Percentiles rank a stretch among this genome's conserved stretches.
phyloP scores from a whole-genome alignment of 92 coral and sea anemone genomes.

The Epizoanthus illoricatus region DNA sequence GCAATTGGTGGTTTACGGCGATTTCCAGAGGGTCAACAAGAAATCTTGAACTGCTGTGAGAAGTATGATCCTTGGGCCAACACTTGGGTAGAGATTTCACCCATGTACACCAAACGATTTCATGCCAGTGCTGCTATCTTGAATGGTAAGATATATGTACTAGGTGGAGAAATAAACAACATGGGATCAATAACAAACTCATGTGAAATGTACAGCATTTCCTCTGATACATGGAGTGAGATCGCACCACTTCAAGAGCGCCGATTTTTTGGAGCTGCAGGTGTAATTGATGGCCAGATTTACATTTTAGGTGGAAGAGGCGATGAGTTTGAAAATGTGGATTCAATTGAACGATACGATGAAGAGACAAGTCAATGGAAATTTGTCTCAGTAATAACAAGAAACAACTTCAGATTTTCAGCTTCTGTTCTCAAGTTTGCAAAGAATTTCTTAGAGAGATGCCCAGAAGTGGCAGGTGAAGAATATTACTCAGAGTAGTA shows the following conservation, averaged over 20 bases:
- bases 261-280: no score
- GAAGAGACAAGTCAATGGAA: no score
- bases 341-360: no score
- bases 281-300: no score
- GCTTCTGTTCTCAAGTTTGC: no score
- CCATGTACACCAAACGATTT: not conserved
- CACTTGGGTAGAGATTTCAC: not conserved
- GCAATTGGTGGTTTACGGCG: not conserved
- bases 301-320: no score
- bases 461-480: no score
- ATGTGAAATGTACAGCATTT: not conserved
- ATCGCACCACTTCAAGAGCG: conserved; percentile 1
- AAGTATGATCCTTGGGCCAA: not conserved
- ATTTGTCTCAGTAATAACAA: no score
- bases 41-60: not conserved
- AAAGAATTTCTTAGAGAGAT: no score
- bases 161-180: not conserved
- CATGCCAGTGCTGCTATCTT: not conserved
- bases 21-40: not conserved
- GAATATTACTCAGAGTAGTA: no score
- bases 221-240: not conserved
- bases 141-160: not conserved
- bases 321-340: no score
- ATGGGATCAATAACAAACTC: not conserved
- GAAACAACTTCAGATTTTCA: no score